Evolutionary conservation across 1,140 invertebrate genomes (phyloP).

Genomic region (Temnothorax nylanderi): DNA sequence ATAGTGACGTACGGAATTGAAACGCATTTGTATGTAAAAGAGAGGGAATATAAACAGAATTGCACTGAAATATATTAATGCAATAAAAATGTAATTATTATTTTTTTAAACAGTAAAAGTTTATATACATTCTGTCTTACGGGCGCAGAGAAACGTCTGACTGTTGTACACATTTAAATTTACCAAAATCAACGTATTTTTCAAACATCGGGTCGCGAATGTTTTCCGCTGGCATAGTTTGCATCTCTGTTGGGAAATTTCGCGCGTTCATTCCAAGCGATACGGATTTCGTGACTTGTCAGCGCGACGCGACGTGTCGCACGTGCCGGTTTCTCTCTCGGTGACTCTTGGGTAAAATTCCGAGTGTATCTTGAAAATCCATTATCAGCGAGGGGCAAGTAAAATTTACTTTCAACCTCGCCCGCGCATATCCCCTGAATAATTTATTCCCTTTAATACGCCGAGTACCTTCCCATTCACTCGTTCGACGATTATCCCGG

Average conservation of each 20-base stretch:
- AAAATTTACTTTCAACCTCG: conserved; percentile 6
- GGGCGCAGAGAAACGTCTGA: not conserved
- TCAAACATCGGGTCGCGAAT: not conserved
- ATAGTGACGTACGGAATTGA: not conserved
- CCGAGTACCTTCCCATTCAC: conserved; percentile 19
- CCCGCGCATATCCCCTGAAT: conserved; percentile 5
- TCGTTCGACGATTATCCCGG: conserved; percentile 28
- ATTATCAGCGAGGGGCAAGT: not conserved
- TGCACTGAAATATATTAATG: not conserved
- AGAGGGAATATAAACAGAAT: too few relatives aligned
- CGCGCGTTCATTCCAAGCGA: not conserved
- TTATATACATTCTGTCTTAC: not conserved
- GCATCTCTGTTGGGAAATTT: conserved; percentile 12
- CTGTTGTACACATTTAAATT: not conserved
- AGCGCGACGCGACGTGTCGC: not conserved
- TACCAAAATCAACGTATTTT: not conserved
- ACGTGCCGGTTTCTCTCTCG: not conserved
- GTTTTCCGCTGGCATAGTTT: not conserved
- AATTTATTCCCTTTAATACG: conserved; percentile 48
- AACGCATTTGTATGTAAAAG: not conserved
- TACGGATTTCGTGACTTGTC: conserved; percentile 36
- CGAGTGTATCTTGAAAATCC: conserved; percentile 26
- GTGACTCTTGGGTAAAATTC: conserved; percentile 2
- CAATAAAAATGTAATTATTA: not conserved
- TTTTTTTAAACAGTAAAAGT: not conserved